Base-by-base conservation (phyloP, 92 coral and sea anemone genomes). In the Desmophyllum pertusum region DNA sequence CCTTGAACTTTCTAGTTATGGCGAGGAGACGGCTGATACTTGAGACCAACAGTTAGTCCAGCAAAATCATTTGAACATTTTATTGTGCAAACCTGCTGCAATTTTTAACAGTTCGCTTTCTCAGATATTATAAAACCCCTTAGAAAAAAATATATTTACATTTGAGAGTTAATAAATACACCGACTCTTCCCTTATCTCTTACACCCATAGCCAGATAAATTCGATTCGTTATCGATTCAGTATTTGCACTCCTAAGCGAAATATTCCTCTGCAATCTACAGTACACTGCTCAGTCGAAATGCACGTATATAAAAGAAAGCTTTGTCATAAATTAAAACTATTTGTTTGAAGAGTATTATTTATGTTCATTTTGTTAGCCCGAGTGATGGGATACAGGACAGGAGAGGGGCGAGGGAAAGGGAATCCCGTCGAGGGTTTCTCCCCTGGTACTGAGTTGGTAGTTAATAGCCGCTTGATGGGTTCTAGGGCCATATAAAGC, bases 121-220 rank as follows among this genome's bases (percentile, higher is more conserved):
- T 66, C 3, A 31, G 41, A 35, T 37, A 37, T 36, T 35, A 15
- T 33, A 17, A 18, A 14, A 46, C 0, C 21, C n/a, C 19, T 27
- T 31, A 45, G 0, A 45, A 29, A 50, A 71, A 9, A 40, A 9
- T 35, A 33, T 36, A 5, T 31, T 25, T 7, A 43, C 41, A 21
- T 53, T 75, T 53, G 18, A 23, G n/a, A 19, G 14, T 74, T 74
- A 30, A 75, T 75, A 75, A 75, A 75, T 75, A 75, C 31, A 17
- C 8, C 31, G 7, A 51, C 52, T 52, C 23, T 9, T 53, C 0
- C 31, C 18, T 55, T 3, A 53, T 75, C 14, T 18, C 33, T 43
- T 27, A 71, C 38, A 43, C 76, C 9, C 0, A 1, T 59, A 10
- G n/a, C n/a, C n/a, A n/a, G 35, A 59, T 11, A 59, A 6, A 59